Conservation (phyloP, 2,888 invertebrate species). For the Apodemia arnacis region DNA sequence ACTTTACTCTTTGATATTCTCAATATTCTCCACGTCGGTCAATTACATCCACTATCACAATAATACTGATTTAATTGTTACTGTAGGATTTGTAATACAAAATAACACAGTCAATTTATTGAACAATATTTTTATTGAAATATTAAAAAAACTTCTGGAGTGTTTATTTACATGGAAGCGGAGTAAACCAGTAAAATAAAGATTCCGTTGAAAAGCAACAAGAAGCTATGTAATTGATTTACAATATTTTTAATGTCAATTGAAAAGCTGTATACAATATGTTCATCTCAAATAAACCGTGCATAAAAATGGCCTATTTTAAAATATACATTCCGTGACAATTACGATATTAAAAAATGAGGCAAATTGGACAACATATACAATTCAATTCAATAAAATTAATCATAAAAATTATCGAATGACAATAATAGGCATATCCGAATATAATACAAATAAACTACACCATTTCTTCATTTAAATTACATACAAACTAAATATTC, state of each 20-base stretch:
- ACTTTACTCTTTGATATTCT: too few relatives aligned
- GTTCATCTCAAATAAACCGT: background rate
- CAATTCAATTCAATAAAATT: background rate
- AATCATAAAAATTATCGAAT: background rate
- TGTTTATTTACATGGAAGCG: too few relatives aligned
- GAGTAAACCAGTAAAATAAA: too few relatives aligned
- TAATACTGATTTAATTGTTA: too few relatives aligned
- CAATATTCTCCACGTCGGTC: too few relatives aligned
- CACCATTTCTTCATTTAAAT: background rate
- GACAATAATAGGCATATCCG: background rate
- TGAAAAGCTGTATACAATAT: background rate
- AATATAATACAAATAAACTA: background rate
- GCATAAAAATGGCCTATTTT: background rate
- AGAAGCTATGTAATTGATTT: background rate
- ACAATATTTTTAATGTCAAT: background rate
- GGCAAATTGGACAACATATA: background rate
- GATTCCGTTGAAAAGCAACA: background rate
- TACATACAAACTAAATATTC: background rate
- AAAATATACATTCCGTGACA: background rate
- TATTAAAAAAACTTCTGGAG: too few relatives aligned
- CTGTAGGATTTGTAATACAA: too few relatives aligned
- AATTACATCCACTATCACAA: too few relatives aligned
- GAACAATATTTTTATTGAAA: too few relatives aligned
- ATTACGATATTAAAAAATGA: background rate
- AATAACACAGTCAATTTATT: too few relatives aligned